Base-by-base conservation (phyloP, 2,888 invertebrate species). In the Drepanosiphum platanoidis region DNA sequence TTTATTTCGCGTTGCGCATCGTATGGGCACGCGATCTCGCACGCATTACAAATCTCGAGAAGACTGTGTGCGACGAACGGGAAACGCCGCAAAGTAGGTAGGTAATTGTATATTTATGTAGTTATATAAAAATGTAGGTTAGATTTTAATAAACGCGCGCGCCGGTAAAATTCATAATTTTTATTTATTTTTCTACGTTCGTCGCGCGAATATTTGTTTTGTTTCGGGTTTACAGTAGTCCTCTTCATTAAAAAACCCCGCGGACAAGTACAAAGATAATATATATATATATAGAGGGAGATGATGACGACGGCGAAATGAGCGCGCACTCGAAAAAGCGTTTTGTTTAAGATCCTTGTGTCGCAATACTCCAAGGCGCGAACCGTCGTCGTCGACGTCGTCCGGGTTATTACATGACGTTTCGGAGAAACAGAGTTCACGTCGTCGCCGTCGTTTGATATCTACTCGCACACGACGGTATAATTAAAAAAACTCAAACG, bases 401-500 rank as follows among this genome's bases (percentile, higher is more conserved):
- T 27, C 58, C 27, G 52, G 27, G 15, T 78, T 64, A 39, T 78
- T 58, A 52, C n/a, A 61, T 11, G 7, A 18, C 39, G 34, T 27
- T 27, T 18, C 34, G 15, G n/a, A 34, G 22, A 18, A 36, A 75
- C n/a, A 58, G 8, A 11, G 34, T 77, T 77, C 27, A 1, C 58
- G 27, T 77, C 75, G 34, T 77, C 58, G 15, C 1, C 58, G 27
- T 77, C 75, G 36, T 58, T 36, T 77, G 36, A 77, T 36, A n/a
- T 32, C 7, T 13, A 0, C 32, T 61, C 27, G 13, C 18, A 61
- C 61, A 61, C 27, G 22, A 22, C 8, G 7, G 8, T 15, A 18
- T 77, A 77, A 77, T 77, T 77, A 77, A 77, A 75, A 74, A 75
- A 75, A 18, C 34, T 58, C 36, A 52, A 18, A 36, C 18, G 27